Conservation (phyloP, 2,797 vertebrate genomes). For the Scolopax bukidnonensis region DNA sequence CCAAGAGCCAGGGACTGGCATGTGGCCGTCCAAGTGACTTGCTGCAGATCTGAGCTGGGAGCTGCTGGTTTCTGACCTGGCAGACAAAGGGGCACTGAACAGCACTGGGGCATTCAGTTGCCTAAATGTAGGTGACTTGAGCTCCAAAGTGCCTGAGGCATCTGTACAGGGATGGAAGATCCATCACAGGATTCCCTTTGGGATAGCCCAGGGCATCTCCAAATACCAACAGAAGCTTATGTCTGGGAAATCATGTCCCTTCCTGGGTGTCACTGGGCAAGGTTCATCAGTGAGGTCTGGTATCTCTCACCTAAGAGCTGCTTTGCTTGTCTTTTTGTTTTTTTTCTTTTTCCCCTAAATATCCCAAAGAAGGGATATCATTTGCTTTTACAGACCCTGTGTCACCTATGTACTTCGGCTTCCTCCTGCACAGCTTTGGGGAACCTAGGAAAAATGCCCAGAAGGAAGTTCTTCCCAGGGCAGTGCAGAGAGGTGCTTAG, state of each 20-base stretch:
- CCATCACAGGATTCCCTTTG: neutral
- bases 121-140: neutral
- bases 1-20: neutral
- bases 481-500: neutral
- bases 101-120: neutral
- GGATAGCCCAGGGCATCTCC: neutral
- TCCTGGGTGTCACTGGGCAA: neutral
- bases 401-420: neutral
- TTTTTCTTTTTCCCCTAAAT: neutral
- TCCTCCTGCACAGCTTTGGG: neutral
- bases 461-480: neutral
- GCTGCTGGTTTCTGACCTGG: neutral
- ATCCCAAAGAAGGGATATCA: neutral
- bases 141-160: neutral
- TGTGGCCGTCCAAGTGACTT: accelerated
- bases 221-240: no score
- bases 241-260: neutral
- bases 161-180: neutral
- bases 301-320: neutral
- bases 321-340: neutral
- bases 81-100: neutral
- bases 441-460: neutral
- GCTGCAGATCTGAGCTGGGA: neutral
- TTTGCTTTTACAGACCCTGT: neutral
- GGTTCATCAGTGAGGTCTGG: neutral